Base-by-base conservation (phyloP, 2,797 vertebrate genomes). In the Sphenodon punctatus region DNA sequence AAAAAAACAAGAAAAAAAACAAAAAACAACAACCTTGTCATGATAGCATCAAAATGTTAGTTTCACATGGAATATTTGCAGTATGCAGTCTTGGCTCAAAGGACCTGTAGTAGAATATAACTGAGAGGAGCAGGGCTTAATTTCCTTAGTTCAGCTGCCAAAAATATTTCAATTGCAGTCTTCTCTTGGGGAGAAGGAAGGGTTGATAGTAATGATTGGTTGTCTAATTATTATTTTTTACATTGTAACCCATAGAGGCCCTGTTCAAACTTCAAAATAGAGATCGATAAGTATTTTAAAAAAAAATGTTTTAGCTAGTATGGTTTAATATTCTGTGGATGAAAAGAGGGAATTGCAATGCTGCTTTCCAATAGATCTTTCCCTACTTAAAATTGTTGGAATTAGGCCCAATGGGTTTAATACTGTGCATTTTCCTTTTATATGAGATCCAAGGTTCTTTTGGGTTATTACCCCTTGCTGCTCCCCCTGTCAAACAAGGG, bases 61-160 rank as follows among this genome's bases (percentile, higher is more conserved):
- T 66, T 48, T 61, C 39, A 51, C 27, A 3, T 45, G 9, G 25
- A 73, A 82, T 36, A 5, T 41, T 30, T 72, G 43, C 43, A 80
- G 53, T 11, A 53, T 56, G 12, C 22, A 49, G 14, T 42, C 48
- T 41, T 43, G 19, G 45, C 7, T 69, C 0, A 1, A 79, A 38
- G 34, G 48, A 75, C 39, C 27, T 67, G 20, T 36, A 30, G 59
- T 71, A 71, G 36, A 23, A 36, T 27, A 65, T 22, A 65, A 2
- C 34, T 84, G 32, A 36, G 78, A 83, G 76, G 39, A 85, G 49
- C 55, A 30, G 14, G 69, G 46, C 9, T 5, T 56, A 22, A 61
- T 85, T 88, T 78, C 20, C 78, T 82, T 30, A 6, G 3, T 45
- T 82, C 55, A 81, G 66, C 66, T 75, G n/a, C 59, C 78, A 85